Base-by-base conservation (phyloP, 2,888 invertebrate genomes). In the Agonopterix subpropinquella region DNA sequence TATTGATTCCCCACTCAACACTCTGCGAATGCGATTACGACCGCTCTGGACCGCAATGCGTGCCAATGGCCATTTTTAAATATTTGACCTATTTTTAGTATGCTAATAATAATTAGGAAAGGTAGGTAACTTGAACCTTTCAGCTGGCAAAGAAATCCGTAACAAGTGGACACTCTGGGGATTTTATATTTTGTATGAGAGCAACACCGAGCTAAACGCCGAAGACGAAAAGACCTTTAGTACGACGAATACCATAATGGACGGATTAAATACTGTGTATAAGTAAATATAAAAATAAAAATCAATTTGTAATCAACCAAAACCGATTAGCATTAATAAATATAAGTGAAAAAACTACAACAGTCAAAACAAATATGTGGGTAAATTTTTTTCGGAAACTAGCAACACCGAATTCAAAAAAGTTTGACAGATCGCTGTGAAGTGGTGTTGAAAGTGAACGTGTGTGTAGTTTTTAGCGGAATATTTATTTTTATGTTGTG, bases 71-170 rank as follows among this genome's bases (percentile, higher is more conserved):
- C 74, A 78, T 80, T 84, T 84, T 84, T 82, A 83, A 82, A 86
- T 82, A 79, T 87, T 78, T 82, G 77, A 77, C 79, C 83, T 88
- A 88, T 87, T 86, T 87, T 80, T 88, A 86, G 84, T 68, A 70
- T 61, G 78, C 87, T 87, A 86, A 83, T 85, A 86, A 87, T 88
- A 88, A 84, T 85, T 77, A 78, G 73, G 71, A 85, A 84, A 84
- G 80, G 83, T 76, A 72, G 71, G 77, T 87, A 88, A 86, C 80
- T 81, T 83, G 86, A 86, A 81, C 83, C 85, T 77, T 73, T 77
- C 77, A 75, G 70, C 75, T 75, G 72, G 69, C 65, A 64, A 68
- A 70, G 65, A 67, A 73, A 73, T 69, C 65, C 59, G 56, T 60
- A 58, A 56, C 64, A 62, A 61, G 59, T 66, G 55, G 54, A 56